Evolutionary conservation across 2,113 vertebrate species (phyloP).

Genomic region (Oryzias woworae): DNA sequence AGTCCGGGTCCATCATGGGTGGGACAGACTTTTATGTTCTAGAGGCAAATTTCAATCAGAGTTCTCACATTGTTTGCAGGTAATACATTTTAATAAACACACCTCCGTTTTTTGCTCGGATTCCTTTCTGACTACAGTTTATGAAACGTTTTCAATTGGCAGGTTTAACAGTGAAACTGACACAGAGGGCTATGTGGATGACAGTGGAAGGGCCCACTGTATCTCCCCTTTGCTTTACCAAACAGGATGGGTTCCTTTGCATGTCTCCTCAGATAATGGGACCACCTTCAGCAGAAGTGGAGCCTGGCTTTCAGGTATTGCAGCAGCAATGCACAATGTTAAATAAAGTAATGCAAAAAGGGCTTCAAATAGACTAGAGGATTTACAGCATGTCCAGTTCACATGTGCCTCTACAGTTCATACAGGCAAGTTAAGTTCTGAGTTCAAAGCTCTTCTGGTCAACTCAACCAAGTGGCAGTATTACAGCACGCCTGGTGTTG

Average conservation of each 20-base stretch:
- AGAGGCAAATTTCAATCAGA: conserved; percentile 44
- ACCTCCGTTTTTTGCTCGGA: background rate
- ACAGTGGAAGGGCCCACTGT: conserved; percentile 78
- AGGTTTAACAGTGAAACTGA: conserved; percentile 80
- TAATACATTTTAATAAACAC: conserved; percentile 49
- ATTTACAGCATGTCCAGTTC: background rate
- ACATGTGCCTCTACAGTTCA: conserved; percentile 78
- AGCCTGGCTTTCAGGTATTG: conserved; percentile 88
- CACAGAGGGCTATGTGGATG: conserved; percentile 80
- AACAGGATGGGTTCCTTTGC: conserved; percentile 85
- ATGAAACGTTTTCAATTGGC: conserved; percentile 13
- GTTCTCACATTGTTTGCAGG: conserved; percentile 81
- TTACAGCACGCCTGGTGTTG: conserved; percentile 81
- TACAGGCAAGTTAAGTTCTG: conserved; percentile 78
- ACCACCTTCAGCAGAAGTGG: conserved; percentile 73
- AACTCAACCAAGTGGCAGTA: conserved; percentile 93
- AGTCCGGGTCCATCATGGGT: conserved; percentile 87
- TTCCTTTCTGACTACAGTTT: background rate
- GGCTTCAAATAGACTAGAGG: too few relatives aligned
- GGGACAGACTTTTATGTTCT: conserved; percentile 84
- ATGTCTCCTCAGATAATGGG: conserved; percentile 79
- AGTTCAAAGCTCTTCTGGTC: conserved; percentile 77
- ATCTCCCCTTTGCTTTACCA: conserved; percentile 88
- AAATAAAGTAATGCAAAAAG: background rate
- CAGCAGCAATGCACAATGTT: background rate